Conservation (phyloP, 2,113 vertebrate genomes). For the Gasterosteus aculeatus region DNA sequence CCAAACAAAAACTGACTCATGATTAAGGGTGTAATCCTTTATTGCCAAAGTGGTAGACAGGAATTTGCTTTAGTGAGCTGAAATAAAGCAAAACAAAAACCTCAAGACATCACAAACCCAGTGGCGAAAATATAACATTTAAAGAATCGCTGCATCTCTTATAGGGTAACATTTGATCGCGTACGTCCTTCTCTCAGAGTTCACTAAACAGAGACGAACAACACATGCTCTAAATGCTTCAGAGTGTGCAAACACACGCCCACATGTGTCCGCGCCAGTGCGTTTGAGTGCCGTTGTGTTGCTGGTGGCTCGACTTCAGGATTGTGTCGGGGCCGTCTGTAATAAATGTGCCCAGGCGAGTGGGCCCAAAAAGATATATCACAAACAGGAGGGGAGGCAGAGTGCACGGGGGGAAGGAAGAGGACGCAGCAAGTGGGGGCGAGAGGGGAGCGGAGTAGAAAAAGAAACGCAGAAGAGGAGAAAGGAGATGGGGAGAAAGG, state of each 20-base stretch:
- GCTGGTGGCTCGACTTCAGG: constrained; percentile 84
- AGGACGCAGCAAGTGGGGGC: constrained; percentile 80
- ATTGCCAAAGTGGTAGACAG: constrained; percentile 4
- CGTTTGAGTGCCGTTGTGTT: constrained; percentile 63
- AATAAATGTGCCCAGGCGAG: constrained; percentile 94
- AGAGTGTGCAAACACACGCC: constrained; percentile 60
- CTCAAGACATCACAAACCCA: constrained; percentile 24
- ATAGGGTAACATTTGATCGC: constrained; percentile 23
- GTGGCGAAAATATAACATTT: constrained; percentile 27
- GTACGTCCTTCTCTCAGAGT: constrained; percentile 30
- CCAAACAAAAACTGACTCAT: constrained; percentile 3
- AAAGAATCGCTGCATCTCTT: background rate
- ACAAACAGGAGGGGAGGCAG: constrained; percentile 87
- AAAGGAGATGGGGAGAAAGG: constrained; percentile 84
- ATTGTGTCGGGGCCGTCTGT: constrained; percentile 87
- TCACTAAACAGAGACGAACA: constrained; percentile 31
- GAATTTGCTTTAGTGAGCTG: constrained; percentile 31
- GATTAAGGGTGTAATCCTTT: constrained; percentile 3
- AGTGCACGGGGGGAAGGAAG: constrained; percentile 73
- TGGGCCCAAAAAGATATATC: constrained; percentile 98
- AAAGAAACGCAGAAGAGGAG: constrained; percentile 79
- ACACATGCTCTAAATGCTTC: constrained; percentile 56
- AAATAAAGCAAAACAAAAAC: constrained; percentile 34
- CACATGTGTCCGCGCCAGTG: constrained; percentile 42
- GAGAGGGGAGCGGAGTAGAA: constrained; percentile 79